A percentile compares a stretch with the other conserved stretches of the same genome.
phyloP scores from a whole-genome alignment of 2,888 invertebrate genomes.

The Macaria notata region DNA sequence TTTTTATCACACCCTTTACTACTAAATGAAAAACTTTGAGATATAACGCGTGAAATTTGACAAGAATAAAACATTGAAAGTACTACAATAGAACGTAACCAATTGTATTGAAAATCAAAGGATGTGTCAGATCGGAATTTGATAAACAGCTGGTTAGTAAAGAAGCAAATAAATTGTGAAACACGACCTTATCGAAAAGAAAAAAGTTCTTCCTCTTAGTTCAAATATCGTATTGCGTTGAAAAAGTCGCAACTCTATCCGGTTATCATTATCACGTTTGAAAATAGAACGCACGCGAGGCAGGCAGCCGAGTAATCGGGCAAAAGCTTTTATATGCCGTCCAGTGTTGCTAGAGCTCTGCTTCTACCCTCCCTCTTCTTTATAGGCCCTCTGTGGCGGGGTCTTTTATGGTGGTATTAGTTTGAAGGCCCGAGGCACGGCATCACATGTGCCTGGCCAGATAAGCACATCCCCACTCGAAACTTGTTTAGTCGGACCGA shows the following conservation, averaged over 20 bases:
- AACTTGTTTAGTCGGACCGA: conserved; percentile 76
- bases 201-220: conserved; percentile 4
- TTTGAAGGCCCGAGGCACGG: conserved; percentile 72
- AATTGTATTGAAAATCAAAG: background rate
- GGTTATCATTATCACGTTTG: conserved; percentile 80
- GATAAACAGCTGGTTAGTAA: background rate
- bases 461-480: conserved; percentile 79
- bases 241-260: conserved; percentile 50
- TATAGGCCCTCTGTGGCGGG: conserved; percentile 59
- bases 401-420: conserved; percentile 63
- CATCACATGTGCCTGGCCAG: conserved; percentile 74
- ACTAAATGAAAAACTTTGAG: conserved; percentile 9
- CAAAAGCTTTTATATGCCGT: conserved; percentile 71
- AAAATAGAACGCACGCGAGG: conserved; percentile 80
- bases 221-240: conserved; percentile 28
- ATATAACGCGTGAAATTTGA: conserved; percentile 1
- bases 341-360: conserved; percentile 57
- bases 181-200: conserved; percentile 1
- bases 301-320: conserved; percentile 76
- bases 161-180: background rate
- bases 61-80: background rate
- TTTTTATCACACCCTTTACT: conserved; percentile 14
- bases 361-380: conserved; percentile 66
- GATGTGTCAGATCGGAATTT: background rate
- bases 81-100: background rate